Base-by-base conservation (phyloP, 2,113 vertebrate species). In the Corythoichthys haematopterus region DNA sequence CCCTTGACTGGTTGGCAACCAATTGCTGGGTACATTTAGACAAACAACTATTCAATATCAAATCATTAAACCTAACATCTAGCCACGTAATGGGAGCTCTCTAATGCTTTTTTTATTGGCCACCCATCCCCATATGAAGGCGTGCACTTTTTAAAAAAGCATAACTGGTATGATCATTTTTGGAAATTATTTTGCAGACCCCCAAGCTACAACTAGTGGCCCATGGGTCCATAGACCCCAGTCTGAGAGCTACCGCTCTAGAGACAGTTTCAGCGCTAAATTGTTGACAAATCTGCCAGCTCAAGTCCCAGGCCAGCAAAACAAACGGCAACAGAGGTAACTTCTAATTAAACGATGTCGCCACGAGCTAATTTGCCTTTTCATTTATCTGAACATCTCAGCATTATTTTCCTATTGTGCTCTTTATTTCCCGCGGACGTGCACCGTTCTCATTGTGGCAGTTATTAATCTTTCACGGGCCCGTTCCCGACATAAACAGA, bases 331-430 rank as follows among this genome's bases (percentile, higher is more conserved):
- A 85, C 84, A 78, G 75, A 81, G 82, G 79, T 74, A 81, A 86
- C 77, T 67, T 81, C 60, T 86, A 81, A 87, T 89, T 85, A 85
- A 87, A 84, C 78, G 55, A 80, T 75, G 79, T 66, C 4, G 78
- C 82, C 66, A 70, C 60, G 64, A 69, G 84, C 78, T 80, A 73
- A 78, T 80, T 82, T 83, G 68, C 77, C 65, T 36, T 76, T 86
- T 77, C 61, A 87, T 66, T 81, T 80, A 75, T 84, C 79, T 70
- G 53, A 9, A 59, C 74, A 74, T 69, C 78, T 85, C 69, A 52
- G 65, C 71, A 76, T 57, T 57, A 66, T 66, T 64, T 66, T 64
- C 51, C 69, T 70, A 67, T 72, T 53, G 72, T 76, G 75, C 61
- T 66, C 37, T 62, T 57, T 57, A 57, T 66, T 58, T 68, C 65